Conservation (phyloP, 2,888 invertebrate species). For the Scaptomyza polygonia region DNA sequence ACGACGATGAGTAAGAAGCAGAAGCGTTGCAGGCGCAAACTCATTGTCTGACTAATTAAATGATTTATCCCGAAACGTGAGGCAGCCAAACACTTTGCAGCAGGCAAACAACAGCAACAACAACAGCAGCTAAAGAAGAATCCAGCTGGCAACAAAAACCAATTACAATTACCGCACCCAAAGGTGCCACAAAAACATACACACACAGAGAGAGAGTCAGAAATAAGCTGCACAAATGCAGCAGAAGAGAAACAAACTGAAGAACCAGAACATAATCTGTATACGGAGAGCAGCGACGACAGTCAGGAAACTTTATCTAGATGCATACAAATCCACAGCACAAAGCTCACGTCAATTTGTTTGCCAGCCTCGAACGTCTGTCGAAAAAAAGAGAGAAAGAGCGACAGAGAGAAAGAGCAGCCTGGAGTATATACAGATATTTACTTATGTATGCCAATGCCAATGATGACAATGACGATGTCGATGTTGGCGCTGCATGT, state of each 20-base stretch:
- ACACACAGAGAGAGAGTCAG: slow-evolving; percentile 22
- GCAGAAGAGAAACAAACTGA: slow-evolving; percentile 11
- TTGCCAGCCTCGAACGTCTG: slow-evolving; percentile 64
- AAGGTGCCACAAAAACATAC: slow-evolving; percentile 73
- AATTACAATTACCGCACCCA: slow-evolving; percentile 82
- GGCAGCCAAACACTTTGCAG: slow-evolving; percentile 54
- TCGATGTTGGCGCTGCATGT: slow-evolving; percentile 78
- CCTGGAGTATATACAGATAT: slow-evolving; percentile 17
- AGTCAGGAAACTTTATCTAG: slow-evolving; percentile 73
- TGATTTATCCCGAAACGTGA: slow-evolving; percentile 81
- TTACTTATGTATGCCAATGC: slow-evolving; percentile 57
- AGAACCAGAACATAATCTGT: slow-evolving; percentile 20
- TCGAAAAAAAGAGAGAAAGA: slow-evolving; percentile 4
- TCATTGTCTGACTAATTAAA: slow-evolving; percentile 79
- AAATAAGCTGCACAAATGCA: slow-evolving; percentile 45
- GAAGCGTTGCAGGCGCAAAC: slow-evolving; percentile 50
- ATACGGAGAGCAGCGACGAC: slow-evolving; percentile 39
- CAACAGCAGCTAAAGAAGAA: slow-evolving; percentile 23
- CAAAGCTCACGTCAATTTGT: slow-evolving; percentile 81
- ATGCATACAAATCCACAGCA: slow-evolving; percentile 79
- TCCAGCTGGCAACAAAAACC: slow-evolving; percentile 74
- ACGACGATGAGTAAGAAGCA: slow-evolving; percentile 7
- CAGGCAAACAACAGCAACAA: slow-evolving; percentile 35
- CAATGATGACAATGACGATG: slow-evolving; percentile 67
- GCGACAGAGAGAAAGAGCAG: slow-evolving; percentile 5